Evolutionary conservation across 2,797 vertebrate species (phyloP).

Genomic region (Sebastes goodei): DNA sequence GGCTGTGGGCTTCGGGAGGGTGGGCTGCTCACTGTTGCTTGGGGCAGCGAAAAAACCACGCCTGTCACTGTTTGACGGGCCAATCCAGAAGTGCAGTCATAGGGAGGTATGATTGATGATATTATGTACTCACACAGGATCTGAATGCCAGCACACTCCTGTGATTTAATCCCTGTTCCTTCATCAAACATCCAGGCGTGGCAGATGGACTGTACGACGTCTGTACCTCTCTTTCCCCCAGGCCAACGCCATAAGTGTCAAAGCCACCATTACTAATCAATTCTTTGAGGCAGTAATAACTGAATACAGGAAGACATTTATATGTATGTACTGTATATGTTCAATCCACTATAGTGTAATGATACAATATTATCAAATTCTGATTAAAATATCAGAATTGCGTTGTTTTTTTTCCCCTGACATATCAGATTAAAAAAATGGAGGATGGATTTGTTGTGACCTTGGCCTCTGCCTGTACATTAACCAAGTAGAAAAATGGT

Average conservation of each 20-base stretch:
- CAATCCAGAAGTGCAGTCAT: conserved; percentile 66
- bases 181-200: conserved; percentile 66
- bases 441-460: conserved; percentile 9
- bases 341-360: background rate
- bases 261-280: conserved; percentile 37
- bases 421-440: background rate
- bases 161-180: conserved; percentile 77
- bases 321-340: background rate
- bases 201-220: conserved; percentile 56
- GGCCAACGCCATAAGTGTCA: conserved; percentile 27
- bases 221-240: conserved; percentile 25
- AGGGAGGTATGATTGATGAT: conserved; percentile 80
- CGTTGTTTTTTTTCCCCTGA: background rate
- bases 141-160: conserved; percentile 75
- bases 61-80: conserved; percentile 76
- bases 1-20: conserved; percentile 67
- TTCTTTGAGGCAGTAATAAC: conserved; percentile 18
- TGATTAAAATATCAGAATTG: background rate
- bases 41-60: conserved; percentile 69
- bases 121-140: conserved; percentile 76
- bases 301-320: conserved; percentile 3
- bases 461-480: conserved; percentile 13
- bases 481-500: conserved; percentile 9
- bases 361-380: background rate
- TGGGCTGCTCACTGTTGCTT: conserved; percentile 69